phyloP scores from a whole-genome alignment of 2,113 vertebrate species.

The Dicentrarchus labrax region DNA sequence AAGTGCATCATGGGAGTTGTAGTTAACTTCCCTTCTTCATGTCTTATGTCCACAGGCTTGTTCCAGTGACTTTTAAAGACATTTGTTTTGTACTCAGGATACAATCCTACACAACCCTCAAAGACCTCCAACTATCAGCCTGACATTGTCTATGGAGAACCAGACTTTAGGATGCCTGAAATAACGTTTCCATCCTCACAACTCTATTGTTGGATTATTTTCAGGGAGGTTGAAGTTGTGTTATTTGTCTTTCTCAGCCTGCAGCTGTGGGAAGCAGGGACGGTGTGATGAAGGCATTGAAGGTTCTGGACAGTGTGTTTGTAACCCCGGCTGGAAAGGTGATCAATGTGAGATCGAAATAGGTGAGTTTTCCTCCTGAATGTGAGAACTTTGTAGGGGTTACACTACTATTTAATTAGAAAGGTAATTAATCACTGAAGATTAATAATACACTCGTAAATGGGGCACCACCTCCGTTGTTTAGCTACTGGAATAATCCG shows the following conservation, averaged over 20 bases:
- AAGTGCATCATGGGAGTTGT: neutral
- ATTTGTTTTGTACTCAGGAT: neutral
- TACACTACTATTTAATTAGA: too few species aligned
- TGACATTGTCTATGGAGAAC: neutral
- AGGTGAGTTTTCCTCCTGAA: constrained; percentile 43
- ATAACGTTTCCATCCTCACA: neutral
- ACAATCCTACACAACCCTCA: neutral
- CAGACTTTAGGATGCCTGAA: neutral
- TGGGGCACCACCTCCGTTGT: too few species aligned
- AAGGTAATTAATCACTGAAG: too few species aligned
- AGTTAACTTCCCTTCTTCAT: neutral
- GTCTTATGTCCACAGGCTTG: neutral
- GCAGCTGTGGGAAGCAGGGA: constrained; percentile 57
- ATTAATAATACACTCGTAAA: too few species aligned
- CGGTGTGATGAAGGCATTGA: constrained; percentile 65
- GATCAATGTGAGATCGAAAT: constrained; percentile 54
- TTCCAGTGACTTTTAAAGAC: neutral
- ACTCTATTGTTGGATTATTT: neutral
- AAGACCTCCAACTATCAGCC: neutral
- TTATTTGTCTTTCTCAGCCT: constrained; percentile 51
- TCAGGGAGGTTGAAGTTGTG: neutral
- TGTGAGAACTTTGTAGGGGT: neutral
- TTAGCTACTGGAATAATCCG: too few species aligned
- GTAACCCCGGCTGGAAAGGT: constrained; percentile 62
- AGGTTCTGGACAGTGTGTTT: constrained; percentile 70